Base-by-base conservation (phyloP, 2,888 invertebrate species). In the Hirtodrosophila cameraria region DNA sequence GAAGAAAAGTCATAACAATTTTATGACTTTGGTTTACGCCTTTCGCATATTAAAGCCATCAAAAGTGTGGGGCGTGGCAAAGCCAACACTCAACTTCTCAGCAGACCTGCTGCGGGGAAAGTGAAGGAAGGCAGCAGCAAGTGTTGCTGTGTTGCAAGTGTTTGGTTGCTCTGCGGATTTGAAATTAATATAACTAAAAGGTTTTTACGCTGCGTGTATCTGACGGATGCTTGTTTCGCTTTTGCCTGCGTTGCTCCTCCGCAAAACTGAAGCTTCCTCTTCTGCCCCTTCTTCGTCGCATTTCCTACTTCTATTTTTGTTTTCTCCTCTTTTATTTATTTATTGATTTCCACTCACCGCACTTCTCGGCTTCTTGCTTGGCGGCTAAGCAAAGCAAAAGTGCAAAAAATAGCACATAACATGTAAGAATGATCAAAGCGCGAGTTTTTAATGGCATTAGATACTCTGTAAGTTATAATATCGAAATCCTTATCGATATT, bases 121-220 rank as follows among this genome's bases (percentile, higher is more conserved):
- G 15, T 38, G 11, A 41, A 15, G 33, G n/a, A n/a, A n/a, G 6
- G 23, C 23, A 23, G 23, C 23, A 6, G 6, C 5, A 18, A 1
- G 20, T 7, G 38, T n/a, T 4, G 4, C 12, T 28, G 60, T 9
- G n/a, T 5, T 61, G 60, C 42, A 53, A 46, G 61, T 50, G 63
- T 58, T 42, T 52, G 28, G 18, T 3, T 23, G 23, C 2, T 23
- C 31, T 38, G 45, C 60, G 82, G 71, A 83, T 85, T 85, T 76
- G 79, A 83, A 85, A 87, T 85, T 85, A 85, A 85, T 85, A 85
- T 79, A 77, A 81, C 85, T 85, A 85, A 85, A 85, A 85, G 85
- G 79, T 86, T 85, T 63, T 73, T 73, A 73, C 65, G 72, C 65
- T 74, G 75, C 76, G 57, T 64, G 65, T 69, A 69, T 58, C 86